Evolutionary conservation across 2,888 invertebrate genomes (phyloP), one percentile per base, ranked within the genome.

Genomic region (Pollenia angustigena): DNA sequence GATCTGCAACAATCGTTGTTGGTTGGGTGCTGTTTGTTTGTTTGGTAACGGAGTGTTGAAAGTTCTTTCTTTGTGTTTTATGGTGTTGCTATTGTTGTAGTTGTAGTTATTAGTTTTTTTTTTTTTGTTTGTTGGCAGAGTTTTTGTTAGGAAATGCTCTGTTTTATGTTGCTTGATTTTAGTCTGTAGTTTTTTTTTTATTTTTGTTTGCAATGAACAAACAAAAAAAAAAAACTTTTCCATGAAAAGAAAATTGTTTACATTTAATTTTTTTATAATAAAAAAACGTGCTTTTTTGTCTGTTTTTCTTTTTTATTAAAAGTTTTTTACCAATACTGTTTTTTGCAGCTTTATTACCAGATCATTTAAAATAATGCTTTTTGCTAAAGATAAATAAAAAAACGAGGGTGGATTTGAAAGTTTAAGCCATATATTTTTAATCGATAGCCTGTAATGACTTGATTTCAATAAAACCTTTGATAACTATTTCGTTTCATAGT

Each of bases 191-290:
- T 64, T 12, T 23, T 23, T 82, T n/a, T n/a, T n/a, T n/a, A n/a
- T n/a, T 84, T 74, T 44, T 32, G 16, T 9, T 42, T 46, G 18
- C 11, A 50, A 68, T 8, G 6, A 46, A 52, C 46, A 40, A 74
- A 60, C n/a, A n/a, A 66, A 16, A 82, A 50, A 23, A 74, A 79
- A 58, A 69, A 32, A 56, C 16, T 82, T 82, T 86, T 86, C 85
- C 85, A 74, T 79, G 85, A 69, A 86, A 86, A 82, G 85, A 86
- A 83, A 86, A 86, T 86, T 86, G 80, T 75, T 86, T 86, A 83
- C 83, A 75, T 83, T 79, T 68, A 78, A 54, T 82, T 54, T 82
- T 82, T 50, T 69, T 54, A 40, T 58, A 16, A 64, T 56, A 71
- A 71, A 76, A 76, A 82, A 86, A 83, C 79, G 66, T 83, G 83